Evolutionary conservation across 2,113 vertebrate genomes (phyloP).

Genomic region (Rhea pennata): DNA sequence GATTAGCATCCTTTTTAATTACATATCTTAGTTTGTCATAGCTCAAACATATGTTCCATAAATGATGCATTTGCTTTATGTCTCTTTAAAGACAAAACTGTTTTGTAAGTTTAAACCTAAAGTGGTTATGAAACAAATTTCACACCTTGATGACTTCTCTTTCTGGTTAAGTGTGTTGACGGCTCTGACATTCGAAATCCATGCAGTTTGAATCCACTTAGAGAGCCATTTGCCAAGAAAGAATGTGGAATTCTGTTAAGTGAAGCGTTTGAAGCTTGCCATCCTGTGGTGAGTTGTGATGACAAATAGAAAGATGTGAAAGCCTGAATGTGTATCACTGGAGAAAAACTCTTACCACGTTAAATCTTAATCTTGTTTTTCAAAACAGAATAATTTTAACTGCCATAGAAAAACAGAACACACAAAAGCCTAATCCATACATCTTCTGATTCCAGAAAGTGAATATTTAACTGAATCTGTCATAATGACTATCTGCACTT

Average conservation of each 20-base stretch:
- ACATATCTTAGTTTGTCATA: neutral
- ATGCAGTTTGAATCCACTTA: conserved; percentile 89
- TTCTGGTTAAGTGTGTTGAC: conserved; percentile 87
- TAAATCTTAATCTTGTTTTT: neutral
- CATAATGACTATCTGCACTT: neutral
- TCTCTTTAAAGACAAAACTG: neutral
- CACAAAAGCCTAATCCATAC: neutral
- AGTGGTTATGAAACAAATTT: neutral
- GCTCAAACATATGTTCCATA: neutral
- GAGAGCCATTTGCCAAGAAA: conserved; percentile 93
- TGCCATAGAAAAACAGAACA: neutral
- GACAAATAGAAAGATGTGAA: neutral
- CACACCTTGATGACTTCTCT: neutral
- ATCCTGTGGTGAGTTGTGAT: conserved; percentile 89
- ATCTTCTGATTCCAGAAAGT: neutral
- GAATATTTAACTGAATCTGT: neutral
- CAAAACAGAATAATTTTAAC: neutral
- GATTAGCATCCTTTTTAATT: neutral
- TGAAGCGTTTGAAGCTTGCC: conserved; percentile 93
- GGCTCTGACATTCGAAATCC: conserved; percentile 91
- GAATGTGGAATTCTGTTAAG: conserved; percentile 89
- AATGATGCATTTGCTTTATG: neutral
- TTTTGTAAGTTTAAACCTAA: neutral
- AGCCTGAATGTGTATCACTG: accelerated
- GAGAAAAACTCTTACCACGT: neutral